Evolutionary conservation across 2,797 vertebrate species (phyloP), one percentile per base, ranked within the genome.

Genomic region (Myotis pilosus): DNA sequence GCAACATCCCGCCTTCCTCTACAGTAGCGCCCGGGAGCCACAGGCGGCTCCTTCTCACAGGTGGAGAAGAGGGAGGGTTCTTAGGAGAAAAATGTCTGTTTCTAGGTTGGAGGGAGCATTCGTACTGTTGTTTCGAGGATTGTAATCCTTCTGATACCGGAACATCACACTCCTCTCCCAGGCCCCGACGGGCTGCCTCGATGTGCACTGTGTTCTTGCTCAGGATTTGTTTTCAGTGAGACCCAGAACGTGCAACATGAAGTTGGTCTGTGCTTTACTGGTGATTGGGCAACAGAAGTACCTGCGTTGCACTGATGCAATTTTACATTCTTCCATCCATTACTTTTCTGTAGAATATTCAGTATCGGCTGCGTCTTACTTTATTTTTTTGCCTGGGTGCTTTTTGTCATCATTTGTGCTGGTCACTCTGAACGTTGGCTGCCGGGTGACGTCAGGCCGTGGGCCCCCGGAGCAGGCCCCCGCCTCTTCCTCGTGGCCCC

Each of bases 311-410:
- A 4, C 44, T 16, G 6, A 1, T 33, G 69, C 53, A 8, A 2
- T n/a, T 49, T 49, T n/a, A 22, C 33, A 2, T 25, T 22, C 38
- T 62, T 30, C 51, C 3, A 0, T 4, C 0, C 2, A 8, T 15
- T 19, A 1, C 53, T 28, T 57, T 80, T 11, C 79, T 41, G 30
- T 17, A 6, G 53, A 16, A 1, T 6, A 0, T 8, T n/a, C 3
- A 3, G 1, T 10, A 0, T 16, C 25, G 0, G 0, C 22, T 25
- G 60, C 53, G 19, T 30, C 57, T 13, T n/a, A n/a, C n/a, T n/a
- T 3, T 25, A 23, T 19, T 4, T 36, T 36, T 74, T 16, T 12
- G n/a, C 5, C 19, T 13, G n/a, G 20, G 17, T 36, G 41, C 62
- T 28, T 2, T n/a, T 72, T 86, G 36, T 78, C 11, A 0, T 5